A percentile compares a stretch with the other conserved stretches of the same genome.
phyloP scores from a whole-genome alignment of 2,888 invertebrate species.

The Amphiduros pacificus region DNA sequence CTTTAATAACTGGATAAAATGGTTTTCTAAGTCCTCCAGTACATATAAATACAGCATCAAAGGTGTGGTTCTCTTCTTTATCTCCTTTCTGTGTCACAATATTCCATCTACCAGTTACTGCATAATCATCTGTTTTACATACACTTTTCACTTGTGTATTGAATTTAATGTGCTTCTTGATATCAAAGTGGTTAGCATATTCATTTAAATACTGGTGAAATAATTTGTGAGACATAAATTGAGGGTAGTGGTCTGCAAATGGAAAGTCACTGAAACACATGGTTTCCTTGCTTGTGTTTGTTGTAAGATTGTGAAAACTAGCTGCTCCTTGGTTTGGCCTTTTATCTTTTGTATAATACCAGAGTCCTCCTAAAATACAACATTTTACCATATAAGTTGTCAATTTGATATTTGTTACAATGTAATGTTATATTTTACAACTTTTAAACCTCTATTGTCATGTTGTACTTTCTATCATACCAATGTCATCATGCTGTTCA shows the following conservation, averaged over 20 bases:
- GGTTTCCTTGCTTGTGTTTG: slow-evolving; percentile 52
- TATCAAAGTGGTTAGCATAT: slow-evolving; percentile 38
- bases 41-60: slow-evolving; percentile 50
- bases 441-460: too few species aligned
- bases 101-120: slow-evolving; percentile 47
- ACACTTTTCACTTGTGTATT: slow-evolving; percentile 39
- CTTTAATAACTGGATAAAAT: slow-evolving; percentile 38
- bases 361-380: too few species aligned
- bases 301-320: slow-evolving; percentile 47
- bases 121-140: slow-evolving; percentile 37
- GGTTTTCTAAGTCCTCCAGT: slow-evolving; percentile 41
- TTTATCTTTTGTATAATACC: slow-evolving; percentile 43
- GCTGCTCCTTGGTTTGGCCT: slow-evolving; percentile 34
- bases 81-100: slow-evolving; percentile 39
- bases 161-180: slow-evolving; percentile 45
- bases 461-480: too few species aligned
- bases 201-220: slow-evolving; percentile 31
- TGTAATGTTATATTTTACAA: too few species aligned
- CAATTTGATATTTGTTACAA: too few species aligned
- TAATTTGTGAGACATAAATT: slow-evolving; percentile 56
- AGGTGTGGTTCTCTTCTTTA: slow-evolving; percentile 32
- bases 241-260: slow-evolving; percentile 49
- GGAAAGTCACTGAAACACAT: slow-evolving; percentile 57
- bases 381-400: too few species aligned
- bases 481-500: too few species aligned